Evolutionary conservation across 1,140 invertebrate species (phyloP), one percentile per base, ranked within the genome.

Genomic region (Halotydeus destructor): DNA sequence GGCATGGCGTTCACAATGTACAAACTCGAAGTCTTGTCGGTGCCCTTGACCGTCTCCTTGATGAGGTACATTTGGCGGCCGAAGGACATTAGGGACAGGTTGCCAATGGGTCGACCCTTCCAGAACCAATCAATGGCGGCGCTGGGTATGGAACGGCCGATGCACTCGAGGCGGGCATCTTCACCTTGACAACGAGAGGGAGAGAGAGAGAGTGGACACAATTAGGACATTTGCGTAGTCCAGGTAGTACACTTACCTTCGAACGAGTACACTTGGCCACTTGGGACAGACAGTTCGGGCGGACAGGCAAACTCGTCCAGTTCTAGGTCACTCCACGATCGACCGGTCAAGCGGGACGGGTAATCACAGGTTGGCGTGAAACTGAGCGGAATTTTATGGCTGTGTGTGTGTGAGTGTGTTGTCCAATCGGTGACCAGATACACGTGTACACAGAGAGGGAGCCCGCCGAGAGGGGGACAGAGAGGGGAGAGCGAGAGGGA

Each of bases 231-330:
- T n/a, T n/a, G n/a, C n/a, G n/a, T n/a, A n/a, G 71, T 58, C 5
- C 2, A 66, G 3, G 12, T 31, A n/a, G 16, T 31, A 31, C 30
- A 31, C 12, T n/a, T 31, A 12, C 18, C 30, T 31, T 3, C 30
- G 12, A 16, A 31, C 30, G 16, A 31, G 12, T n/a, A 31, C 18
- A 32, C 38, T 16, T 46, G 28, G 5, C 21, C 22, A 18, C 35
- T 21, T 9, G 39, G 11, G 3, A 47, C 42, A n/a, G 46, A 45
- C n/a, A 54, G 44, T 36, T 52, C 49, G 5, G 78, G 77, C 41
- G 68, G 61, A 53, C 78, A 81, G 2, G 78, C 76, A 55, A 78
- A 80, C 50, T 83, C 78, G 50, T 80, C 75, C 18, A 78, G 59
- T 43, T 72, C 69, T 23, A 82, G 62, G 34, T 68, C 65, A 53